These are phyloP conservation scores for Ophioninae sp. DNA, from an alignment of 2,888 invertebrate species.

Conservation along the genomic window DNA sequence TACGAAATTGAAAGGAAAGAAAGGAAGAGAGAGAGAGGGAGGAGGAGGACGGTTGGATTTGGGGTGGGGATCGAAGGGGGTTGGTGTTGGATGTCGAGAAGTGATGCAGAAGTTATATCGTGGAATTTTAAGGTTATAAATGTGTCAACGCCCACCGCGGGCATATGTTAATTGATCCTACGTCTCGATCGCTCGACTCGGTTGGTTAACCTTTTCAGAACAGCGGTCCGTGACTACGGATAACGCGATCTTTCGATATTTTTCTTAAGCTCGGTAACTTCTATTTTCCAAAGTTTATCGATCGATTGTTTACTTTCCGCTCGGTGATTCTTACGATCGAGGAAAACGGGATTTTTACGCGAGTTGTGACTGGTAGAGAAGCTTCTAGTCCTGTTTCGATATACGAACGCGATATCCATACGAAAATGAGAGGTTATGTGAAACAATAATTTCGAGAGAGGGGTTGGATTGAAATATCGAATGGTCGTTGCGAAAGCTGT, in stretches of 20 bases:
- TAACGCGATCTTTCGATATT: constrained; percentile 2
- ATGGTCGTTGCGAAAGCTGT: too few relatives aligned
- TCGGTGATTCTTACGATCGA: neutral
- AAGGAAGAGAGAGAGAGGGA: neutral
- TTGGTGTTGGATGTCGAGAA: constrained; percentile 6
- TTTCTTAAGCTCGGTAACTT: neutral
- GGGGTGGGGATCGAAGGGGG: neutral
- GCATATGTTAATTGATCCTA: constrained; percentile 40
- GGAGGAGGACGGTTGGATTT: constrained; percentile 21
- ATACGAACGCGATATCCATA: too few relatives aligned
- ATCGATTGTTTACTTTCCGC: neutral
- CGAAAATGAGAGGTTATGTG: too few relatives aligned
- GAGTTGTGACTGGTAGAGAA: too few relatives aligned
- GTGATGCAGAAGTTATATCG: constrained; percentile 46
- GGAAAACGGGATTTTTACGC: too few relatives aligned
- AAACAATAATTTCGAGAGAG: too few relatives aligned
- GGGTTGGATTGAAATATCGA: too few relatives aligned
- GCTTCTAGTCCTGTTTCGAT: neutral
- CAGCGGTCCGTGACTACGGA: neutral
- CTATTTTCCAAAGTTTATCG: neutral
- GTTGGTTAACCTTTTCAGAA: constrained; percentile 39
- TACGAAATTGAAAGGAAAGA: constrained; percentile 1
- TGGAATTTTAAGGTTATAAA: constrained; percentile 43
- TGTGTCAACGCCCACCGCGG: constrained; percentile 50
- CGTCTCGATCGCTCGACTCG: constrained; percentile 13